Evolutionary conservation across 1,140 invertebrate species (phyloP).

Genomic region (Portunus trituberculatus): DNA sequence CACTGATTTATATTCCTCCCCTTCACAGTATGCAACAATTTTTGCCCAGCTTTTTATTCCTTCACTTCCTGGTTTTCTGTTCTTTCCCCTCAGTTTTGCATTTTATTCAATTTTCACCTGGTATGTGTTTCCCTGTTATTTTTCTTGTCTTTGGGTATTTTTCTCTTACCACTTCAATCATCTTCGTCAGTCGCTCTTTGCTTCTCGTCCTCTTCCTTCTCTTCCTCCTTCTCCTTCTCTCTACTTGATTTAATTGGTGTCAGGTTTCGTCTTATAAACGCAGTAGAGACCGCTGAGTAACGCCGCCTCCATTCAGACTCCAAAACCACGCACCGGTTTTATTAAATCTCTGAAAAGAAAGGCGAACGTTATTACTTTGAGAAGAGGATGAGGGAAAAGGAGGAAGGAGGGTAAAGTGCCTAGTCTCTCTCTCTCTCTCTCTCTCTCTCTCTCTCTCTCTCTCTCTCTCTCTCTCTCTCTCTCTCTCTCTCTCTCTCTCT

Average conservation of each 20-base stretch:
- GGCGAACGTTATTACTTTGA: neutral
- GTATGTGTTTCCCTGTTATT: too few species aligned
- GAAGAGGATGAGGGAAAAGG: neutral
- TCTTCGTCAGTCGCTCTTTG: too few species aligned
- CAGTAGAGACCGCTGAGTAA: neutral
- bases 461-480: neutral
- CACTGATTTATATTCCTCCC: neutral
- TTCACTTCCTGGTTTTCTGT: neutral
- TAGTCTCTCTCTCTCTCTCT: neutral
- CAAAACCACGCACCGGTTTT: neutral
- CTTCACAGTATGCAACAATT: neutral
- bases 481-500: constrained; percentile 20
- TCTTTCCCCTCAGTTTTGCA: neutral
- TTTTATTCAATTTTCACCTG: too few species aligned
- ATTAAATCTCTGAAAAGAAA: neutral
- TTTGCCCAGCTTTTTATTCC: neutral
- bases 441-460: constrained; percentile 12
- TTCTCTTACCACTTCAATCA: too few species aligned
- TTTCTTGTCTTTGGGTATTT: too few species aligned
- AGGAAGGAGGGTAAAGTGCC: neutral
- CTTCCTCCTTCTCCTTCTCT: neutral
- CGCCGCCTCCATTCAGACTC: neutral
- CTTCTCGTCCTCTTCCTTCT: too few species aligned
- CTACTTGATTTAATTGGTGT: neutral
- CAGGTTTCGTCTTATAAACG: neutral